Base-by-base conservation (phyloP, 2,888 invertebrate species). In the Elysia crispata region DNA sequence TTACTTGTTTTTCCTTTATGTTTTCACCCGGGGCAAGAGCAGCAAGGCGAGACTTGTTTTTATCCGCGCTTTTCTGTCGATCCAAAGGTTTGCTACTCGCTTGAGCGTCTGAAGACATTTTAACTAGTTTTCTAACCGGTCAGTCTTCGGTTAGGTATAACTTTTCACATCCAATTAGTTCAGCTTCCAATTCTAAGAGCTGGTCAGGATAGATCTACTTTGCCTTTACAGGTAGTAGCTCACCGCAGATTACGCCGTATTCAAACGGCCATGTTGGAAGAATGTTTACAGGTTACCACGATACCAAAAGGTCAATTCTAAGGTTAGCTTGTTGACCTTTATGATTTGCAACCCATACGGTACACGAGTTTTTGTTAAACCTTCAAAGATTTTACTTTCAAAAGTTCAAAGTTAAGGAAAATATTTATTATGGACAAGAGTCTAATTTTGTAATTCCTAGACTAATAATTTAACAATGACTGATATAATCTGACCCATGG, bases 1-100 rank as follows among this genome's bases (percentile, higher is more conserved):
- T 82, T 83, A 91, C 91, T 88, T 91, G 90, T 86, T 91, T 91
- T 82, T 91, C 91, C 83, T 90, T 91, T 64, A 91, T 88, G 82
- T 91, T 91, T 86, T 91, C 91, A n/a, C 89, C 88, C 0, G 89
- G 88, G 18, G 88, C 87, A 67, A 91, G 81, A 8, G 86, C 88
- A 18, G 90, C 87, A 18, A 91, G 85, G 25, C 91, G 85, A 25
- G 89, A 86, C 81, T 90, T 90, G 70, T 85, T 86, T 81, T 86
- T 87, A 54, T 87, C 87, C 28, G 83, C 83, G 73, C 83, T 85
- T 28, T 83, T 77, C 31, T 70, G 81, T 33, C 84, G 80, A 54
- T 77, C 79, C 41, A 41, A 41, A 11, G 41, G 41, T 60, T 79
- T 83, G 49, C 77, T 77, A n/a, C 66, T 69, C 20, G 66, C 30